Evolutionary conservation across 2,113 vertebrate genomes (phyloP).

Genomic region (Barnardius zonarius): DNA sequence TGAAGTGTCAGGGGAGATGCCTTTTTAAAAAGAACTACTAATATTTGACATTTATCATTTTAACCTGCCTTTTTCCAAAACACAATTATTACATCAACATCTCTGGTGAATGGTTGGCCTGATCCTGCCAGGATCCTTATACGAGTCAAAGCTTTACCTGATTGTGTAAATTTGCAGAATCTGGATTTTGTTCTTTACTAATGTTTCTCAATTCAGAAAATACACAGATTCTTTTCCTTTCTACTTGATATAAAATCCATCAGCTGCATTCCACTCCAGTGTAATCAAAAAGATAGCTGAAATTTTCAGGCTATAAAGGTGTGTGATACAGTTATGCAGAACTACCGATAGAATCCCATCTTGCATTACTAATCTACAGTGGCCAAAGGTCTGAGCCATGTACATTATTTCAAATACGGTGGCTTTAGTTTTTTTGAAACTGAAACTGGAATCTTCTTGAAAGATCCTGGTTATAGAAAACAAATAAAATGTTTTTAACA

Average conservation of each 20-base stretch:
- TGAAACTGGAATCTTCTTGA: not conserved
- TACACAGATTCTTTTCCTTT: not conserved
- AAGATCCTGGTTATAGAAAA: not conserved
- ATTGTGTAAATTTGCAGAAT: not conserved
- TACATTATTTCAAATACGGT: not conserved
- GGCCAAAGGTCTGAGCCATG: not conserved
- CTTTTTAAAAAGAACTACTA: conserved; percentile 77
- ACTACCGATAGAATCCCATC: not conserved
- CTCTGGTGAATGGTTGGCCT: not conserved
- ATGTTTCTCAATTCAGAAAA: not conserved
- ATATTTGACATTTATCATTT: conserved; percentile 83
- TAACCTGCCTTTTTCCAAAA: conserved; percentile 54
- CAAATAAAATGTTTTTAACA: not conserved
- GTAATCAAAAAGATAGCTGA: not conserved
- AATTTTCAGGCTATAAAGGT: not conserved
- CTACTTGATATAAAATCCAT: not conserved
- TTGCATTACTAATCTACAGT: not conserved
- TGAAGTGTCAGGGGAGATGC: conserved; percentile 74
- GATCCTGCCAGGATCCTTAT: not conserved
- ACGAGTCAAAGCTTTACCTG: not conserved
- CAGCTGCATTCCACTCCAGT: not conserved
- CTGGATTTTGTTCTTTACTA: not conserved
- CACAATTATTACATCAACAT: not conserved
- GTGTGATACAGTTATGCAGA: not conserved
- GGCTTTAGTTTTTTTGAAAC: not conserved